Conservation (phyloP, 2,888 invertebrate genomes). For the Drosophila borealis region DNA sequence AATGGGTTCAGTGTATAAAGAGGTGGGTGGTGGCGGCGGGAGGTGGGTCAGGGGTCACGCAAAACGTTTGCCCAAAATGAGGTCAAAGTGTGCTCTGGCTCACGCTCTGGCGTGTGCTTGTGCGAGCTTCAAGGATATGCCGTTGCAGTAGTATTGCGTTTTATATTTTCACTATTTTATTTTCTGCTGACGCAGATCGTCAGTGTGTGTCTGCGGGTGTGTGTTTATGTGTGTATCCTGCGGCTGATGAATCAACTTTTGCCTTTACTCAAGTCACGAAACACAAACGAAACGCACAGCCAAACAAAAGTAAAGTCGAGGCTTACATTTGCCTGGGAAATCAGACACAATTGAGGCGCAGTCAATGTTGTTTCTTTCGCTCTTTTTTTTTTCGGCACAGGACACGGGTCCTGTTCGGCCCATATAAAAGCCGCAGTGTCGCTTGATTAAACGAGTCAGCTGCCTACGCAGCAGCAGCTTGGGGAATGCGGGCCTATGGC, state of each 20-base stretch:
- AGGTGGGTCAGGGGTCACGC: not conserved
- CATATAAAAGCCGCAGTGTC: conserved; percentile 32
- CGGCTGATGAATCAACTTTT: conserved; percentile 81
- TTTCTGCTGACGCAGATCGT: conserved; percentile 69
- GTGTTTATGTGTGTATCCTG: conserved; percentile 58
- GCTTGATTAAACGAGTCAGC: conserved; percentile 61
- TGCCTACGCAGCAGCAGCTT: not conserved
- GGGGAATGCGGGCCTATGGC: not conserved
- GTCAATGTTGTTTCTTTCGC: conserved; percentile 16
- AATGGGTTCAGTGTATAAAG: not conserved
- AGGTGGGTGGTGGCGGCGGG: not conserved
- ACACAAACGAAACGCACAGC: conserved; percentile 68
- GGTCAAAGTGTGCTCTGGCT: conserved; percentile 66
- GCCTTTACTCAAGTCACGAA: conserved; percentile 79
- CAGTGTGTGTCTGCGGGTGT: not conserved
- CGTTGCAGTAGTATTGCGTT: conserved; percentile 58
- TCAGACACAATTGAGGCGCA: conserved; percentile 70
- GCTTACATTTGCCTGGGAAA: conserved; percentile 76
- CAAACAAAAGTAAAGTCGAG: conserved; percentile 48
- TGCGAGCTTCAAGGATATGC: conserved; percentile 62
- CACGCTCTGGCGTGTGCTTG: conserved; percentile 34
- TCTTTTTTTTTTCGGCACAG: not conserved
- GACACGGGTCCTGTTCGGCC: conserved; percentile 23
- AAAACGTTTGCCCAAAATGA: conserved; percentile 58
- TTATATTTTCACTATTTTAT: conserved; percentile 77